Conservation (phyloP, 1,140 invertebrate genomes). For the Drosophila teissieri region DNA sequence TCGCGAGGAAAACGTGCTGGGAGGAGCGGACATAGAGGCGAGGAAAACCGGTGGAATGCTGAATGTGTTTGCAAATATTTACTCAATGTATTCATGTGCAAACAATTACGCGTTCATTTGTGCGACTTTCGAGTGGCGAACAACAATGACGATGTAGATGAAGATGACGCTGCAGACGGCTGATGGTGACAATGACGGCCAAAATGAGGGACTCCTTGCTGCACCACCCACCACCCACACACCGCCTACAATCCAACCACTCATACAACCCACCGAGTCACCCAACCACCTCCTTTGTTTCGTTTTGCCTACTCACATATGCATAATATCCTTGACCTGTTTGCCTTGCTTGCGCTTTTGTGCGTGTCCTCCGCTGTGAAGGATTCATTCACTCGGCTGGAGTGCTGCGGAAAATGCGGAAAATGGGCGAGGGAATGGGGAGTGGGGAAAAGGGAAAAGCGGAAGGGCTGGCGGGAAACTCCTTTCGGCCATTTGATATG, state of each 20-base stretch:
- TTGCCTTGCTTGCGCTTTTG: slow-evolving; percentile 69
- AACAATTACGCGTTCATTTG: slow-evolving; percentile 81
- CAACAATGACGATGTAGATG: slow-evolving; percentile 37
- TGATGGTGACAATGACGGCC: slow-evolving; percentile 40
- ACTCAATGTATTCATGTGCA: slow-evolving; percentile 79
- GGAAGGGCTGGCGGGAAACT: slow-evolving; percentile 7
- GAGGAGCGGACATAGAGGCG: neutral
- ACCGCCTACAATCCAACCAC: neutral
- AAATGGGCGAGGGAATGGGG: neutral
- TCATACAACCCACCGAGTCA: no score
- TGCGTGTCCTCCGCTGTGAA: slow-evolving; percentile 36
- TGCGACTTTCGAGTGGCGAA: slow-evolving; percentile 64
- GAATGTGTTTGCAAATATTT: slow-evolving; percentile 74
- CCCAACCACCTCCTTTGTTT: slow-evolving; percentile 22
- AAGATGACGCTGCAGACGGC: slow-evolving; percentile 40
- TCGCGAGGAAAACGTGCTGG: slow-evolving; percentile 1
- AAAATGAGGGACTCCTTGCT: slow-evolving; percentile 30
- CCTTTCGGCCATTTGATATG: slow-evolving; percentile 57
- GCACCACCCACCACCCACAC: neutral
- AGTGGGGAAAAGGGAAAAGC: neutral
- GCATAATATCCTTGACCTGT: slow-evolving; percentile 78
- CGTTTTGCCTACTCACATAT: slow-evolving; percentile 55
- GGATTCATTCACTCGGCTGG: slow-evolving; percentile 6
- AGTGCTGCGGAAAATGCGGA: neutral
- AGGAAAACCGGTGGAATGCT: slow-evolving; percentile 6